A percentile compares a stretch with the other conserved stretches of the same genome.
phyloP scores from a whole-genome alignment of 37 sponge, comb jelly and placozoan species.

The Mnemiopsis leidyi region DNA sequence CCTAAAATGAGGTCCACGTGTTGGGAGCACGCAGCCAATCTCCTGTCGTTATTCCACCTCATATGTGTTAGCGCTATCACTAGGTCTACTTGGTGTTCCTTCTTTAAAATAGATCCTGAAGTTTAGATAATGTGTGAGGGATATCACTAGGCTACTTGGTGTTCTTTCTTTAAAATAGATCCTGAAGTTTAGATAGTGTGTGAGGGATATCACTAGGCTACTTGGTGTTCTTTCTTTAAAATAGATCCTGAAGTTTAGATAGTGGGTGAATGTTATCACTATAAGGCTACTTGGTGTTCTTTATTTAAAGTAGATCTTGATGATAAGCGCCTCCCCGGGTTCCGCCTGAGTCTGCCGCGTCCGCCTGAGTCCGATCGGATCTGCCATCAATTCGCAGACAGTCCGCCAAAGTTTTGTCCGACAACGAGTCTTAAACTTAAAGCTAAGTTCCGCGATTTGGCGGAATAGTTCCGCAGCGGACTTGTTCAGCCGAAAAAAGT shows the following conservation, averaged over 20 bases:
- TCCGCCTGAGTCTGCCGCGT: too few species aligned
- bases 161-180: not conserved
- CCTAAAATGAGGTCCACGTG: conserved; percentile 76
- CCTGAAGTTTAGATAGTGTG: too few species aligned
- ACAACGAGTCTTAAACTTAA: too few species aligned
- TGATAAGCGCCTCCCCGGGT: too few species aligned
- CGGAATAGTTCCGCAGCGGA: too few species aligned
- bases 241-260: conserved; percentile 21
- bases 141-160: conserved; percentile 76
- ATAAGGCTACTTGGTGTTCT: conserved; percentile 72
- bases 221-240: conserved; percentile 65
- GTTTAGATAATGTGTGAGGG: conserved; percentile 85
- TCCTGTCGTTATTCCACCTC: conserved; percentile 74
- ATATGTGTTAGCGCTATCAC: conserved; percentile 85
- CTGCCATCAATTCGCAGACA: too few species aligned
- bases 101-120: conserved; percentile 3
- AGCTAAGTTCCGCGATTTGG: too few species aligned
- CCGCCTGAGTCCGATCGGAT: too few species aligned
- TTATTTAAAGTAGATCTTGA: not conserved
- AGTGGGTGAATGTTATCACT: conserved; percentile 80
- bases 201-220: conserved; percentile 78
- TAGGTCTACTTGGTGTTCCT: conserved; percentile 72
- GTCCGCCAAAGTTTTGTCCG: too few species aligned
- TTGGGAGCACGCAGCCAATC: conserved; percentile 69
- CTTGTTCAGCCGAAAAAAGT: too few species aligned